Conservation (phyloP, 2,888 invertebrate genomes). For the Drosophila meridiana region DNA sequence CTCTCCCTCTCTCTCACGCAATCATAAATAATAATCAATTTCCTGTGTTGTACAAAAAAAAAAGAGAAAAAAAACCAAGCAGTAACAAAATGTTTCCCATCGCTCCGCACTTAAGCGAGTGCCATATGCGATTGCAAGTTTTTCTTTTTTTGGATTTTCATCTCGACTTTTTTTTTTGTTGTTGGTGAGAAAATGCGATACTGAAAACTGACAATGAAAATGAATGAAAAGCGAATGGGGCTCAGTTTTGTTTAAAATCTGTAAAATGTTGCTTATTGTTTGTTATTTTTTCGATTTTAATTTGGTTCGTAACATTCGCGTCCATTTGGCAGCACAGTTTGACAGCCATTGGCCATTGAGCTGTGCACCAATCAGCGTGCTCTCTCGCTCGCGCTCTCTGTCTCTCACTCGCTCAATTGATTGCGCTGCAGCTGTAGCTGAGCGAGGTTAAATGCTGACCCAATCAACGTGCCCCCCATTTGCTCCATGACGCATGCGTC, state of each 20-base stretch:
- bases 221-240: slow-evolving; percentile 15
- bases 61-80: not conserved
- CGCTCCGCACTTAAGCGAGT: slow-evolving; percentile 62
- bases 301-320: slow-evolving; percentile 61
- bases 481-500: slow-evolving; percentile 75
- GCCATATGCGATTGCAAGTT: slow-evolving; percentile 68
- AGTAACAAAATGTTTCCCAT: slow-evolving; percentile 73
- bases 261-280: slow-evolving; percentile 48
- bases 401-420: slow-evolving; percentile 28
- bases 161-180: slow-evolving; percentile 13
- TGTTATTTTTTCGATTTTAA: slow-evolving; percentile 31
- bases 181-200: slow-evolving; percentile 63
- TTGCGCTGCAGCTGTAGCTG: slow-evolving; percentile 39
- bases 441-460: slow-evolving; percentile 73
- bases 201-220: slow-evolving; percentile 65
- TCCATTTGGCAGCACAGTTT: slow-evolving; percentile 71
- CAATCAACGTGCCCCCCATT: slow-evolving; percentile 80
- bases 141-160: slow-evolving; percentile 34
- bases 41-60: slow-evolving; percentile 54
- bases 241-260: slow-evolving; percentile 56
- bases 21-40: slow-evolving; percentile 81
- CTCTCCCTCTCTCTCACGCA: slow-evolving; percentile 17
- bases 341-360: slow-evolving; percentile 35
- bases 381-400: slow-evolving; percentile 18
- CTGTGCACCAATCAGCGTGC: slow-evolving; percentile 65